phyloP scores from a whole-genome alignment of 2,797 vertebrate species.

The Poeciliopsis turneri region DNA sequence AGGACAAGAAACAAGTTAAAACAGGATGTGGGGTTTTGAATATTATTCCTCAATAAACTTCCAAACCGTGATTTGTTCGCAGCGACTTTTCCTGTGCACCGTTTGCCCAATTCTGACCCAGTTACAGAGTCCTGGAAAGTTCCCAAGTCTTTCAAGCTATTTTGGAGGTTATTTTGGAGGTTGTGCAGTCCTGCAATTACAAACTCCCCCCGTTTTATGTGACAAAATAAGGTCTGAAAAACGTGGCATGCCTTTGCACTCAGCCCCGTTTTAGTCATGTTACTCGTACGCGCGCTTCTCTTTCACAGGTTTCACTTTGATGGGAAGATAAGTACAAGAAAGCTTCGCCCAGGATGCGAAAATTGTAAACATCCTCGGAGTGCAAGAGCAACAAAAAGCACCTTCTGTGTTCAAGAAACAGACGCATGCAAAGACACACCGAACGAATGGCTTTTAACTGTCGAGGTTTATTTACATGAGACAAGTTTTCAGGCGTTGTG shows the following conservation, averaged over 20 bases:
- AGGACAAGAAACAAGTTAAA: neutral
- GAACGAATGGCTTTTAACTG: conserved; percentile 16
- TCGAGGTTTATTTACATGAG: conserved; percentile 81
- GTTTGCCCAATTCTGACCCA: neutral
- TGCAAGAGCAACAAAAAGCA: neutral
- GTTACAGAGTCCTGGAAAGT: neutral
- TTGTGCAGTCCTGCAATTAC: neutral
- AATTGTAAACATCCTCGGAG: conserved; percentile 1
- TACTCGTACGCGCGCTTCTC: neutral
- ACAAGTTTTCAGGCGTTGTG: conserved; percentile 64
- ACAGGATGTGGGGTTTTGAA: neutral
- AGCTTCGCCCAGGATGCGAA: conserved; percentile 7
- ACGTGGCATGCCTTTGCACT: neutral
- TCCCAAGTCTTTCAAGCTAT: neutral
- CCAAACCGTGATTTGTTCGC: neutral
- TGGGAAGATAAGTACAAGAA: neutral
- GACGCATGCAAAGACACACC: conserved; percentile 11
- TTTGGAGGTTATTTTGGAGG: too few species aligned
- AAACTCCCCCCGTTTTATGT: neutral
- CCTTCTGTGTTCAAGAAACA: neutral
- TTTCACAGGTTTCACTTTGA: neutral
- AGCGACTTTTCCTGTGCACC: neutral
- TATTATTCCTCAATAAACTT: neutral
- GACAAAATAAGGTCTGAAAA: neutral
- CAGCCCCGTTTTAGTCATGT: neutral